These are phyloP conservation scores for Octopus sinensis DNA, from an alignment of 1,140 invertebrate genomes.

Conservation along the genomic window DNA sequence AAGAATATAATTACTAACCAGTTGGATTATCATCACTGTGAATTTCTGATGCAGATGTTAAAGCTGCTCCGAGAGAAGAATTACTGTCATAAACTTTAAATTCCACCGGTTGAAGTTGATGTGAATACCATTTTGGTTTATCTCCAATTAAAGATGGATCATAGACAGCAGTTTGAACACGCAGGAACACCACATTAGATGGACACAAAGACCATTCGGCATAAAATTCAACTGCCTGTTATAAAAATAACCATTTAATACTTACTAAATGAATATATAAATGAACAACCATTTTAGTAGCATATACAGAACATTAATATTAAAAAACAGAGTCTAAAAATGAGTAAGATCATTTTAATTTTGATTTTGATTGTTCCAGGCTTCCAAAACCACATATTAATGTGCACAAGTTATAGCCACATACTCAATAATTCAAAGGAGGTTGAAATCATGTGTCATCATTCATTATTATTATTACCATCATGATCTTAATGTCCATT, in stretches of 20 bases:
- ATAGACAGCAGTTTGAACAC: conserved; percentile 92
- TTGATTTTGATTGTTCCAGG: too few species aligned
- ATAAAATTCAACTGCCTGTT: conserved; percentile 92
- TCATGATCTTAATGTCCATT: too few species aligned
- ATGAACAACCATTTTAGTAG: too few species aligned
- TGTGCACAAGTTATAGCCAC: too few species aligned
- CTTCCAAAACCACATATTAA: too few species aligned
- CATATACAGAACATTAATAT: too few species aligned
- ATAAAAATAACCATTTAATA: background rate
- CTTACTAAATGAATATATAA: too few species aligned
- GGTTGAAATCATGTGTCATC: too few species aligned
- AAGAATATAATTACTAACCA: conserved; percentile 42
- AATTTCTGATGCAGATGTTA: conserved; percentile 39
- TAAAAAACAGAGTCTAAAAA: too few species aligned
- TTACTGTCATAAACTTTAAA: conserved; percentile 88
- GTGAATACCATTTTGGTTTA: conserved; percentile 89
- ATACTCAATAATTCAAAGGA: too few species aligned
- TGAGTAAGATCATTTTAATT: too few species aligned
- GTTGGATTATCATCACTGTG: conserved; percentile 75
- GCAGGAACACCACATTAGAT: conserved; percentile 91
- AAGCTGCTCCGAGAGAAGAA: conserved; percentile 55
- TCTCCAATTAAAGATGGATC: conserved; percentile 94
- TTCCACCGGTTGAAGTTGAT: conserved; percentile 80
- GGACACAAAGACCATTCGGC: conserved; percentile 97
- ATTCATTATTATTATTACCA: too few species aligned